phyloP scores from a whole-genome alignment of 2,113 vertebrate species.

The Ardeotis arabs region DNA sequence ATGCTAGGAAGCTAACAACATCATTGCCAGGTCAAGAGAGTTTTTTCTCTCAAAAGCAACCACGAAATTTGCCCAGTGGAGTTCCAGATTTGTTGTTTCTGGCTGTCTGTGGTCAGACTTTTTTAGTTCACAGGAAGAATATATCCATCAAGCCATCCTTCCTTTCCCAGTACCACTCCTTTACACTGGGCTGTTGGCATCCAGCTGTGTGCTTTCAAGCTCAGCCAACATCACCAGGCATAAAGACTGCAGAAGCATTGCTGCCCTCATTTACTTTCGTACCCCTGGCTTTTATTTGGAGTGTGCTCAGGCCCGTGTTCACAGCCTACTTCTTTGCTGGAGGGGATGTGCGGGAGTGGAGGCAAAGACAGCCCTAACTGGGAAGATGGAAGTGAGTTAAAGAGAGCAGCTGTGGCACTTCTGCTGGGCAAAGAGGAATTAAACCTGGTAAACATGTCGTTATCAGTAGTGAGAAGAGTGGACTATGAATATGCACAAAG shows the following conservation, averaged over 20 bases:
- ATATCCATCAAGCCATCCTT: background rate
- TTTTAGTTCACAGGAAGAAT: background rate
- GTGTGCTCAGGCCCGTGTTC: background rate
- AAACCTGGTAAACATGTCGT: background rate
- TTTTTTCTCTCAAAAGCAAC: background rate
- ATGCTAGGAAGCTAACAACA: background rate
- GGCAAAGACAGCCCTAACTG: background rate
- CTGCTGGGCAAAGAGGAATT: background rate
- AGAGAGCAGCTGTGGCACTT: background rate
- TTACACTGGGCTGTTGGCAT: background rate
- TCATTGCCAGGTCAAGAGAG: background rate
- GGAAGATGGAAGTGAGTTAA: background rate
- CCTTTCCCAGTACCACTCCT: background rate
- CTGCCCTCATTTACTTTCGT: background rate
- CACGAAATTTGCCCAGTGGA: background rate
- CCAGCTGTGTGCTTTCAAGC: background rate
- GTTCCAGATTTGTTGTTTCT: slow-evolving; percentile 15
- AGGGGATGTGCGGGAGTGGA: background rate
- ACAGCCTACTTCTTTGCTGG: background rate
- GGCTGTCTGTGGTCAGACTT: background rate
- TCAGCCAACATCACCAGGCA: background rate
- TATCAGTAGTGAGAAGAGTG: background rate
- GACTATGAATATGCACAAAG: background rate
- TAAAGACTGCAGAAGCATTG: background rate
- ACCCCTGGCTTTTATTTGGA: background rate